Conservation (phyloP, 2,888 invertebrate species). For the Acanthococcus lagerstroemiae region DNA sequence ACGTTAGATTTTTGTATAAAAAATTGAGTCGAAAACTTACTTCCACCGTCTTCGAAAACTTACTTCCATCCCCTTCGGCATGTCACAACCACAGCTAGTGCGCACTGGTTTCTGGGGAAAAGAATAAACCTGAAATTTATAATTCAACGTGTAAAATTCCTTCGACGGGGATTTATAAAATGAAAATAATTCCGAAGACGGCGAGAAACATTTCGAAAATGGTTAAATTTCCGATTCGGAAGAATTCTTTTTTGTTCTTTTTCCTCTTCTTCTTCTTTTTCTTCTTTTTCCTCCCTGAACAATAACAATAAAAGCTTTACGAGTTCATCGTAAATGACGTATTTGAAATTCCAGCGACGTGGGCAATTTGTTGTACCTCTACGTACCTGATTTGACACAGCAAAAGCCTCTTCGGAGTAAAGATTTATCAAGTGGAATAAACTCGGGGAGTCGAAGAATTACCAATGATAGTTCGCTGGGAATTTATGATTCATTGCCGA, state of each 20-base stretch:
- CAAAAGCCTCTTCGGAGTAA: constrained; percentile 8
- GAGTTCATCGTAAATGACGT: constrained; percentile 27
- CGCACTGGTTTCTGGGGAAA: too few species aligned
- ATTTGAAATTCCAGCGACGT: constrained; percentile 25
- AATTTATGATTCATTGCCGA: too few species aligned
- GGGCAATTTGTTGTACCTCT: constrained; percentile 21
- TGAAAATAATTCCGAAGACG: constrained; percentile 9
- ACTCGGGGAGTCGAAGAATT: too few species aligned
- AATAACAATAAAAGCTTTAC: constrained; percentile 28
- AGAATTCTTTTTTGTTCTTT: too few species aligned
- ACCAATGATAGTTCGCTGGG: too few species aligned
- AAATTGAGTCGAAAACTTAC: too few species aligned
- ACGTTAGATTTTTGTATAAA: too few species aligned
- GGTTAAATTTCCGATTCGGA: constrained; percentile 23
- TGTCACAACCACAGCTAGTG: too few species aligned
- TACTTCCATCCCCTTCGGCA: too few species aligned
- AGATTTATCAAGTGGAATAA: constrained; percentile 20
- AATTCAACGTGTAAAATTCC: constrained; percentile 21
- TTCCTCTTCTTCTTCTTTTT: too few species aligned
- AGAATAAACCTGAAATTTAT: too few species aligned
- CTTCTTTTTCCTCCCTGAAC: constrained; percentile 1
- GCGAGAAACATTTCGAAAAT: constrained; percentile 5
- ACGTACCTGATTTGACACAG: constrained; percentile 17
- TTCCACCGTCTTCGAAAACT: too few species aligned
- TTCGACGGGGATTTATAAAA: constrained; percentile 18